Base-by-base conservation (phyloP, 2,113 vertebrate species). In the Eleginops maclovinus region DNA sequence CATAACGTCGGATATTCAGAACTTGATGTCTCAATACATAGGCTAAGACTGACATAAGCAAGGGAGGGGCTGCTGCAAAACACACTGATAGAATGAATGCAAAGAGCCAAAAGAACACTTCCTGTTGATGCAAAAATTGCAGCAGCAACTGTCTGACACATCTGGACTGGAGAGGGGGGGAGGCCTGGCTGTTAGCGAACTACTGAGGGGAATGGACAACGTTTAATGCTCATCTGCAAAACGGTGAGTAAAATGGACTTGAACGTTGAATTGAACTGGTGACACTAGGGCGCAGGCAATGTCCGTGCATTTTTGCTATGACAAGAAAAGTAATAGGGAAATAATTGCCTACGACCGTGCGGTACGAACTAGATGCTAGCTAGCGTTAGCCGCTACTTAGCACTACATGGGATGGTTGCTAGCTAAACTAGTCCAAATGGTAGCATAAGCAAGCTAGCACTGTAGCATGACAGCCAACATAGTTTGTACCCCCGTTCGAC, bases 131-230 rank as follows among this genome's bases (percentile, higher is more conserved):
- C 88, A 91, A 92, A 91, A 91, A 90, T 90, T 93, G 91, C 92
- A 95, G 93, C 93, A 92, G 93, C 87, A 88, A 92, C 91, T 88
- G 91, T 91, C 87, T 92, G 91, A 89, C 93, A 93, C 91, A 94
- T 94, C 94, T 94, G 94, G 93, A 93, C 82, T 77, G 90, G 90
- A 90, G 89, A 85, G 89, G 93, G 93, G 90, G 88, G 92, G 95
- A 93, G 94, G 94, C 91, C 93, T 92, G 93, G 91, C 92, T 79
- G 91, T 88, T 84, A 85, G 90, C 86, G 89, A 86, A 75, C 82
- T 86, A 75, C 92, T 74, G 91, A 93, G 84, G 85, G 93, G 87
- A 95, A 95, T 95, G 95, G 94, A 90, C 88, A 81, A 67, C 82
- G 81, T 91, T 92, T 93, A 75, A 93, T 87, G 77, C 9, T 82